These are phyloP conservation scores for Caenorhabditis virilis DNA, from an alignment of 2,888 invertebrate species.

Conservation along the genomic window DNA sequence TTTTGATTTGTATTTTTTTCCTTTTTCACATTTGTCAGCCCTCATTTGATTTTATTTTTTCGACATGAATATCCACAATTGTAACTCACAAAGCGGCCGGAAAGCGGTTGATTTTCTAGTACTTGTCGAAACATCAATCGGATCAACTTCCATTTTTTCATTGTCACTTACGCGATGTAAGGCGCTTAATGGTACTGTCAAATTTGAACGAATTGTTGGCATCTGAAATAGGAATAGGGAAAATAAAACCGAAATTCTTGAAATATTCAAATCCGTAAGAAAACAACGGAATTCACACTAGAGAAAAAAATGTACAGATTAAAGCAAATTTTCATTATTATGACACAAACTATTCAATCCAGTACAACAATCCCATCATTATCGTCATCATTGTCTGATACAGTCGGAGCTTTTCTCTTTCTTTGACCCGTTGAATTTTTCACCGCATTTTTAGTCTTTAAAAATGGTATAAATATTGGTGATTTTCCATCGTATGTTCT, in stretches of 20 bases:
- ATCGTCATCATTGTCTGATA: no score
- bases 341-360: background rate
- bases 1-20: no score
- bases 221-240: conserved; percentile 1
- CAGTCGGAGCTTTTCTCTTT: background rate
- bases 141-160: conserved; percentile 6
- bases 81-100: conserved; percentile 21
- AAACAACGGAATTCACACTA: background rate
- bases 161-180: no score
- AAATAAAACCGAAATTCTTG: background rate
- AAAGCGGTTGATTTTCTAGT: conserved; percentile 6
- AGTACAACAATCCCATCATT: conserved; percentile 1
- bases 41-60: no score
- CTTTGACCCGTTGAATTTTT: background rate
- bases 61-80: no score
- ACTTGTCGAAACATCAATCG: background rate
- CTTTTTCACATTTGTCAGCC: no score
- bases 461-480: conserved; percentile 28
- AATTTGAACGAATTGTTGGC: conserved; percentile 8
- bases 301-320: background rate
- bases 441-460: background rate
- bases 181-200: background rate
- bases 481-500: conserved; percentile 17
- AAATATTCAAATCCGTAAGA: background rate
- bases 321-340: background rate